These are phyloP conservation scores for Pogonocichla stellata DNA, from an alignment of 2,113 vertebrate genomes.

Conservation along the genomic window DNA sequence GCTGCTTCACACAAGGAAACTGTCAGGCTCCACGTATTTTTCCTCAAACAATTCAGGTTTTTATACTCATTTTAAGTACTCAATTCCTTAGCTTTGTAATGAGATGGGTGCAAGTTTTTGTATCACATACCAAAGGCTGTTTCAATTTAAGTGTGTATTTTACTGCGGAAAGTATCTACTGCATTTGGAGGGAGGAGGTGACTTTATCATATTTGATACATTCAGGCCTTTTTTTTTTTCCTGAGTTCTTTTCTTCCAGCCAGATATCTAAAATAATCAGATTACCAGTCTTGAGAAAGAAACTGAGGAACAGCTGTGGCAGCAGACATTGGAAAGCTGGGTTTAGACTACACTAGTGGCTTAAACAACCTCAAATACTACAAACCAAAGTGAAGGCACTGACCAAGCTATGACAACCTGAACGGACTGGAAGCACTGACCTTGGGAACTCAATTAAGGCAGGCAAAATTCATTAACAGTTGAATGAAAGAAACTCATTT, in stretches of 20 bases:
- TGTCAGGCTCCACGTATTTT: not conserved
- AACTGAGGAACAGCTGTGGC: not conserved
- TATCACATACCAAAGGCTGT: not conserved
- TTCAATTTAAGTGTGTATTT: not conserved
- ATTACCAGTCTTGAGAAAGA: not conserved
- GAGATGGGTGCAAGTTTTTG: not conserved
- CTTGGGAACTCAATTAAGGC: not conserved
- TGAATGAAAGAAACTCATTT: not conserved
- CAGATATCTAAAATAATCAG: not conserved
- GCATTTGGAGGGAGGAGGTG: not conserved
- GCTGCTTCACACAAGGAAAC: not conserved
- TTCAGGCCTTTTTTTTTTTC: not conserved
- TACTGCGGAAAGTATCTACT: not conserved
- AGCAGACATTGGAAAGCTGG: not conserved
- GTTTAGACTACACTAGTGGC: not conserved
- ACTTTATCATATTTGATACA: not conserved
- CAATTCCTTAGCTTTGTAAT: not conserved
- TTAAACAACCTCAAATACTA: not conserved
- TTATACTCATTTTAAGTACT: not conserved
- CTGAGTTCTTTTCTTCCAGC: not conserved
- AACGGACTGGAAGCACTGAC: not conserved
- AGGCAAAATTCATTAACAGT: not conserved
- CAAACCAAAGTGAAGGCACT: not conserved
- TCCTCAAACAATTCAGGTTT: not conserved
- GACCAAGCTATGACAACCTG: not conserved